phyloP scores from a whole-genome alignment of 1,140 invertebrate species.

The Drosophila cardini region DNA sequence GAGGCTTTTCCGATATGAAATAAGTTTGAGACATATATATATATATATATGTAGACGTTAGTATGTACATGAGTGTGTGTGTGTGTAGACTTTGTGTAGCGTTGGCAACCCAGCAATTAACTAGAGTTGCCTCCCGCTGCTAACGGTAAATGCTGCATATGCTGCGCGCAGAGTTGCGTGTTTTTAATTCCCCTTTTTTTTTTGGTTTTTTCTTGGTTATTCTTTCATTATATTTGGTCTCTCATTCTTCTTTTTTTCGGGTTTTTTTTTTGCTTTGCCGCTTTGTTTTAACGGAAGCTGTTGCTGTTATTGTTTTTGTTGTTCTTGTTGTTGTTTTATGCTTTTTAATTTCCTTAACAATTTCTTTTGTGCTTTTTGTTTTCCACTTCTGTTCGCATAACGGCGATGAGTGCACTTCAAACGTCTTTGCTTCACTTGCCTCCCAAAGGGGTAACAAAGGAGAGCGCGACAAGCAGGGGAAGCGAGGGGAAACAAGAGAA shows the following conservation, averaged over 20 bases:
- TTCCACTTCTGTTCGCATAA: conserved; percentile 58
- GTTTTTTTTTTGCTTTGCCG: conserved; percentile 63
- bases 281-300: conserved; percentile 82
- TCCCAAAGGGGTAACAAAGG: conserved; percentile 13
- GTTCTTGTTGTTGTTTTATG: conserved; percentile 54
- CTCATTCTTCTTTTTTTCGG: conserved; percentile 28
- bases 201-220: conserved; percentile 1
- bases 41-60: no score
- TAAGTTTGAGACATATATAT: not conserved
- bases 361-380: conserved; percentile 80
- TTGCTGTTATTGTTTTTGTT: conserved; percentile 56
- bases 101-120: conserved; percentile 39
- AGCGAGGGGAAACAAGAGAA: not conserved
- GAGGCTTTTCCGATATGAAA: conserved; percentile 30
- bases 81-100: not conserved
- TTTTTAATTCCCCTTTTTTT: conserved; percentile 62
- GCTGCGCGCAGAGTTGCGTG: conserved; percentile 59
- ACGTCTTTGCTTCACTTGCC: conserved; percentile 68
- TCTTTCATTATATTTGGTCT: not conserved
- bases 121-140: conserved; percentile 12
- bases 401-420: conserved; percentile 71
- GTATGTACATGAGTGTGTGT: no score
- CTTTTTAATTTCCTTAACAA: conserved; percentile 83
- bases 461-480: conserved; percentile 9
- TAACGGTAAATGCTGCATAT: conserved; percentile 81